phyloP scores from a whole-genome alignment of 2,797 vertebrate species.

The Bryconaethiops microstoma region DNA sequence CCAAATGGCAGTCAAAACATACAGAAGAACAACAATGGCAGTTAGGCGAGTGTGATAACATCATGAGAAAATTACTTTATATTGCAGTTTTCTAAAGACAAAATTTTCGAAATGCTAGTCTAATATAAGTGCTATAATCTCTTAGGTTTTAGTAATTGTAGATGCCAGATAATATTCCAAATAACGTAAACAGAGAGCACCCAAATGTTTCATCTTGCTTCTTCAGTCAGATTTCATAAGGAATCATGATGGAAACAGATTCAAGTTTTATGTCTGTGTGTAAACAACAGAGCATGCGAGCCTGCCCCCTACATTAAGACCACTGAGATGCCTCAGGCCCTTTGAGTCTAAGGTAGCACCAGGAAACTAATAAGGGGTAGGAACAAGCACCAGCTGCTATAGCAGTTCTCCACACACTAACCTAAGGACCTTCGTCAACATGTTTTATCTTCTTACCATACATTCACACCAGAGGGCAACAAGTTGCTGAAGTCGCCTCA shows the following conservation, averaged over 20 bases:
- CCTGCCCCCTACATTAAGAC: conserved; percentile 15
- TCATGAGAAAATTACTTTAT: conserved; percentile 10
- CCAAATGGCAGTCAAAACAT: conserved; percentile 30
- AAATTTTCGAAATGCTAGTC: conserved; percentile 28
- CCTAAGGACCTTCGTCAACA: conserved; percentile 18
- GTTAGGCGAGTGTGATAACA: conserved; percentile 14
- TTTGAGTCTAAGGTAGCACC: conserved; percentile 44
- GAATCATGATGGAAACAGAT: conserved; percentile 31
- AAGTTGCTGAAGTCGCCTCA: no score
- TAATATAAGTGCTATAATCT: not conserved
- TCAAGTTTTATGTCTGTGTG: conserved; percentile 1
- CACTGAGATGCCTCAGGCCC: conserved; percentile 11
- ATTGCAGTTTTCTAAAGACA: conserved; percentile 9
- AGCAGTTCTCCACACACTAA: conserved; percentile 45
- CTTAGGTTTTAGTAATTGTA: not conserved
- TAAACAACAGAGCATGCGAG: conserved; percentile 40
- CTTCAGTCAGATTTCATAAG: conserved; percentile 10
- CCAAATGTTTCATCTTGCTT: not conserved
- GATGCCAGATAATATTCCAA: not conserved
- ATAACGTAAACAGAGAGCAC: not conserved
- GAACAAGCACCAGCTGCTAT: conserved; percentile 52
- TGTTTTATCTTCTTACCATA: not conserved
- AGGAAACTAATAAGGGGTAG: conserved; percentile 29
- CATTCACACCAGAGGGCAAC: no score
- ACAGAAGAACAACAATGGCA: conserved; percentile 30